These are phyloP conservation scores for Thymallus thymallus DNA, from an alignment of 2,113 vertebrate species.

Conservation along the genomic window DNA sequence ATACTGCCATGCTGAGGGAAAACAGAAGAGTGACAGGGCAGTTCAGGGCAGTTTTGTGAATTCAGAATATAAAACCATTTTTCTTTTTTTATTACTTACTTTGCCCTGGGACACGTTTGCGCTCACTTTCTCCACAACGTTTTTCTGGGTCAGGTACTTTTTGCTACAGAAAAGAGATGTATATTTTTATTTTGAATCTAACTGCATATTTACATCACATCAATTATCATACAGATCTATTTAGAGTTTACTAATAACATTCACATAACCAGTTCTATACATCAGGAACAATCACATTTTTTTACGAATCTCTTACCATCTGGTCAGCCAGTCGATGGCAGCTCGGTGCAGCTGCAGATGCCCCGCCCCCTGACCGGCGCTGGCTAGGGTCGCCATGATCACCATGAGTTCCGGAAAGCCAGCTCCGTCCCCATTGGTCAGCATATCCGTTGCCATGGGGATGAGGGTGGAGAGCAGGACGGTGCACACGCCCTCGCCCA, in stretches of 20 bases:
- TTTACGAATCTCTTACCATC: slow-evolving; percentile 83
- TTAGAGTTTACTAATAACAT: no score
- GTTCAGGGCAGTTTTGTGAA: neutral
- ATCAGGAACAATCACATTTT: no score
- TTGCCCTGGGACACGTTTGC: slow-evolving; percentile 93
- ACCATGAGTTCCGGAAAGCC: slow-evolving; percentile 98
- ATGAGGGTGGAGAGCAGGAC: slow-evolving; percentile 94
- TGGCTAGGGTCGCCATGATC: slow-evolving; percentile 95
- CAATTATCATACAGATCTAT: no score
- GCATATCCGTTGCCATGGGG: slow-evolving; percentile 97
- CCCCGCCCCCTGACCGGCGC: slow-evolving; percentile 93
- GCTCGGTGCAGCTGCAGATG: slow-evolving; percentile 95
- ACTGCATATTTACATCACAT: no score
- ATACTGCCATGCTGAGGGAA: slow-evolving; percentile 84
- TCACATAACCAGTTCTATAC: no score
- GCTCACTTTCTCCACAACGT: slow-evolving; percentile 97
- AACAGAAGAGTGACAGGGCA: slow-evolving; percentile 1
- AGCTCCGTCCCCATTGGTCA: slow-evolving; percentile 90
- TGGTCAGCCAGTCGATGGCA: slow-evolving; percentile 91
- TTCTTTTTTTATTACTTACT: slow-evolving; percentile 67
- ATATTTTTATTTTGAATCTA: neutral
- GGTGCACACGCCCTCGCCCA: slow-evolving; percentile 96
- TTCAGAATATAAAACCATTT: neutral
- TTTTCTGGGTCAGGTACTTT: slow-evolving; percentile 97
- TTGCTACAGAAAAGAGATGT: slow-evolving; percentile 77